Base-by-base conservation (phyloP, 1,140 invertebrate species). In the Pollicipes pollicipes region DNA sequence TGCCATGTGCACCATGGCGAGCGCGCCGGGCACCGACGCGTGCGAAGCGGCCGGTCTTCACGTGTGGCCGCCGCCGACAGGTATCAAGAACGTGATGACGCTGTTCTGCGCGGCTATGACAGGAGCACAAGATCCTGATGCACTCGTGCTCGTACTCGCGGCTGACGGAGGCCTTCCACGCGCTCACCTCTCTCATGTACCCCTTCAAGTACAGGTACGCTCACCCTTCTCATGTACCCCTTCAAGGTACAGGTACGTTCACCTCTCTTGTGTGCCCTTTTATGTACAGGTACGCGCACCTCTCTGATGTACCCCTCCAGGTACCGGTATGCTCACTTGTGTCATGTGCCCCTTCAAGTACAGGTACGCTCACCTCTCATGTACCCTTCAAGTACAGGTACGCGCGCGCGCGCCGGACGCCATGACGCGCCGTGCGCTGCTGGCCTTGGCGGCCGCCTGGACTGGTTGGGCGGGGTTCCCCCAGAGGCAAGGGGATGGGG, bases 91-190 rank as follows among this genome's bases (percentile, higher is more conserved):
- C 81, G 89, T 93, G 26, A 81, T 98, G 74, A 88, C 88, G 45
- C 83, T 98, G 72, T 94, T 97, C 80, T 94, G 90, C 81, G 93
- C 94, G 30, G 90, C 95, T 75, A 90, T 98, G 87, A 96, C 93
- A n/a, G 29, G 95, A 99, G 81, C 93, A 97, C 80, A 97, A 98
- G 81, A 93, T 99, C 76, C 83, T 98, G 64, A 93, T 98, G 76
- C 90, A 95, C 78, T 98, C 95, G 24, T 86, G 89, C 74, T 95
- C 93, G 77, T 95, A 93, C 75, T 89, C 87, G 31, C 85, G 94
- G 72, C 82, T 99, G 70, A 93, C 93, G 21, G 93, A 95, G 76
- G 91, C 91, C 71, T 95, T 93, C 81, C 84, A 93, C 73, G 95
- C 94, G 27, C 82, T 98, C 6, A 91, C 89, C 28, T 88, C 93